phyloP scores from a whole-genome alignment of 2,113 vertebrate species.

The Felis catus region DNA sequence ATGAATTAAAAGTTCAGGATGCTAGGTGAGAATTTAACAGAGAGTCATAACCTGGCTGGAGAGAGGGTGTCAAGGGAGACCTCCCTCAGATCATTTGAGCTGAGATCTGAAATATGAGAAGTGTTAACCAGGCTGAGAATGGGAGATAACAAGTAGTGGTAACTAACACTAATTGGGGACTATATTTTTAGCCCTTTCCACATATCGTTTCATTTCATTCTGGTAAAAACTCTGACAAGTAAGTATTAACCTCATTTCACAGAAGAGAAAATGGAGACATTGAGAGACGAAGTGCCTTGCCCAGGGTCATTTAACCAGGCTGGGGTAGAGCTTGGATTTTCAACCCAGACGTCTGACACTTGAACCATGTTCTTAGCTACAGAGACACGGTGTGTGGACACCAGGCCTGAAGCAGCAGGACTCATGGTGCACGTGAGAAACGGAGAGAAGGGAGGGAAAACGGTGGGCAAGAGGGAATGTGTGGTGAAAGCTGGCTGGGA shows the following conservation, averaged over 20 bases:
- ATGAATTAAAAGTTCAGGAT: constrained; percentile 12
- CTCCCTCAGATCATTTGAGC: neutral
- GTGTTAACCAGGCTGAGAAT: neutral
- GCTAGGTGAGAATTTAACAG: neutral
- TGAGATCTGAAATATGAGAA: neutral
- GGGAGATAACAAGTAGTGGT: neutral
- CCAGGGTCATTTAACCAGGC: neutral
- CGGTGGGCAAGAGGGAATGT: neutral
- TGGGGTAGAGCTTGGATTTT: neutral
- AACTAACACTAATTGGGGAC: neutral
- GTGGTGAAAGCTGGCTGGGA: neutral
- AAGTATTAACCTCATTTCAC: neutral
- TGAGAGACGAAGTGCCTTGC: neutral
- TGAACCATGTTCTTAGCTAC: neutral
- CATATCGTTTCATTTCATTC: neutral
- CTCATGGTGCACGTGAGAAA: neutral
- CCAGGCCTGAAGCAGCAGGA: neutral
- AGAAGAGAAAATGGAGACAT: neutral
- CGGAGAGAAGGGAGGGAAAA: neutral
- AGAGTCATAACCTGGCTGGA: neutral
- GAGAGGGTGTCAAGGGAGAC: neutral
- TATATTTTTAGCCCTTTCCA: neutral
- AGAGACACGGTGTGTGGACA: neutral
- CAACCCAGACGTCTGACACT: neutral
- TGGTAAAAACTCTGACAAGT: neutral